Base-by-base conservation (phyloP, 2,888 invertebrate genomes). In the Pilophorus perplexus region DNA sequence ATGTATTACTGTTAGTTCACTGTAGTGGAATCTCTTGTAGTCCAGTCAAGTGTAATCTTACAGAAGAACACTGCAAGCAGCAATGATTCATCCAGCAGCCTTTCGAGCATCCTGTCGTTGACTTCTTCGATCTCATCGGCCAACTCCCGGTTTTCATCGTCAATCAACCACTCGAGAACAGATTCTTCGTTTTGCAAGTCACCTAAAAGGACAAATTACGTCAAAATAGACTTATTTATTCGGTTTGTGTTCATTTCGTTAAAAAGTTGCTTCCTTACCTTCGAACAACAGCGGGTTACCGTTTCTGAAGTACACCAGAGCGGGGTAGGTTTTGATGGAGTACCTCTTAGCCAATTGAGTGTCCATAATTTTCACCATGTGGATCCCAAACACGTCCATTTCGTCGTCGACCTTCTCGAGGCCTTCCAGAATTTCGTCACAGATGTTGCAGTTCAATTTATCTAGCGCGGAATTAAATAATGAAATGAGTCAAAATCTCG, bases 101-200 rank as follows among this genome's bases (percentile, higher is more conserved):
- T 83, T 71, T 88, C 88, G 71, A 94, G 78, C 94, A 94, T 94
- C 73, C 91, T 83, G 23, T 87, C 88, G 74, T 94, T 94, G 6
- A 94, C 93, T 28, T 90, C 89, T 79, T 94, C 94, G 72, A 94
- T 94, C 80, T 94, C 93, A 78, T 94, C 94, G 18, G 92, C 92
- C 72, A 94, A 77, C 79, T 94, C 94, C 12, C 94, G 84, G 76
- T 93, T 94, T 71, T 94, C 93, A 75, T 94, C 94, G 76, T 94
- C 93, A 71, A 90, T 87, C 2, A 94, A 80, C 94, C 94, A 94
- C 78, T 94, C 93, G 60, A 94, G 79, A 23, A 94, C 92, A 0
- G 90, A 90, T 74, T 92, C 89, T 78, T 93, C 93, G 75, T 93
- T 93, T 78, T 92, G 92, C 54, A 94, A 79, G 78, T 94, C 93